These are phyloP conservation scores for Poecilia picta DNA, from an alignment of 2,797 vertebrate genomes.

Conservation along the genomic window DNA sequence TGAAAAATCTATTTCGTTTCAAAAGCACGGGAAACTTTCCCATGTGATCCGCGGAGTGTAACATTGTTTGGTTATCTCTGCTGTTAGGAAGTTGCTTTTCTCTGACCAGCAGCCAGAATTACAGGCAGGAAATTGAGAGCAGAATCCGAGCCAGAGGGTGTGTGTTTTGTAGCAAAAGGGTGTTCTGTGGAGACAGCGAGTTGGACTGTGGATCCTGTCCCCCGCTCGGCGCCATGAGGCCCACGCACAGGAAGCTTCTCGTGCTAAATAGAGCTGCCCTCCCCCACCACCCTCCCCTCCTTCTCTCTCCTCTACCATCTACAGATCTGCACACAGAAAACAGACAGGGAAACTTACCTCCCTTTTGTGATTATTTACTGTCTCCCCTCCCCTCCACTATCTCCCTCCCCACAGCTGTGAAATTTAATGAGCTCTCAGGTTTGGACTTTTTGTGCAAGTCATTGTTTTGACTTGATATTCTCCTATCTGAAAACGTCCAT, in stretches of 20 bases:
- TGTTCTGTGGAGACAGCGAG: conserved; percentile 79
- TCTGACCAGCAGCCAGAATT: conserved; percentile 77
- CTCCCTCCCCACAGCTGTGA: conserved; percentile 48
- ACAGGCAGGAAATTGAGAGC: conserved; percentile 81
- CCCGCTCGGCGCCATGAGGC: conserved; percentile 77
- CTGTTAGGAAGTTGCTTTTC: conserved; percentile 74
- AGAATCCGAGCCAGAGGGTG: conserved; percentile 72
- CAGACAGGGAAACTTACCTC: conserved; percentile 59
- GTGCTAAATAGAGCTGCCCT: conserved; percentile 72
- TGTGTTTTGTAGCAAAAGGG: conserved; percentile 69
- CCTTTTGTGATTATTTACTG: conserved; percentile 32
- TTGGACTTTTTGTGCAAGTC: conserved; percentile 34
- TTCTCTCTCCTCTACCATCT: conserved; percentile 34
- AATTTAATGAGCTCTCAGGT: conserved; percentile 59
- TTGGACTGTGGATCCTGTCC: conserved; percentile 74
- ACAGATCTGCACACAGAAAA: conserved; percentile 61
- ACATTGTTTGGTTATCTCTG: conserved; percentile 68
- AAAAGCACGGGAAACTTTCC: too few species aligned
- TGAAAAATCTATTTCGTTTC: background rate
- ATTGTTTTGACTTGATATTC: conserved; percentile 56
- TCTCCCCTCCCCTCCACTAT: conserved; percentile 1
- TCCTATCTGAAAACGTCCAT: conserved; percentile 56
- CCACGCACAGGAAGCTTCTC: conserved; percentile 80
- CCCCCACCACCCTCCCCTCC: conserved; percentile 20
- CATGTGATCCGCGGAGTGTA: conserved; percentile 57